These are phyloP conservation scores for Hymenochirus boettgeri DNA, from an alignment of 2,113 vertebrate species.

Conservation along the genomic window DNA sequence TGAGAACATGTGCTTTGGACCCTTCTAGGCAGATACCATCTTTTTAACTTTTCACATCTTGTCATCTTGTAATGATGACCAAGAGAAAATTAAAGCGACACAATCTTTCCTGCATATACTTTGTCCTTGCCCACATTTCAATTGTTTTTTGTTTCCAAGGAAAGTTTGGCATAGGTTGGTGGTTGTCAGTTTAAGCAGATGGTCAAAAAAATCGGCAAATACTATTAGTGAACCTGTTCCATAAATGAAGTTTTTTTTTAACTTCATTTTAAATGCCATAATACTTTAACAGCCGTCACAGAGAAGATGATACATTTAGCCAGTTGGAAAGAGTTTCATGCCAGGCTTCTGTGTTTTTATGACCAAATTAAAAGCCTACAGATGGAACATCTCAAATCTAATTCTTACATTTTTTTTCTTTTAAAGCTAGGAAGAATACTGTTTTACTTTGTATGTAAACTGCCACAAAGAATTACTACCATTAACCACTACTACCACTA, in stretches of 20 bases:
- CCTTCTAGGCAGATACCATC: slow-evolving; percentile 29
- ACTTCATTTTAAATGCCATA: slow-evolving; percentile 69
- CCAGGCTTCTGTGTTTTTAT: slow-evolving; percentile 74
- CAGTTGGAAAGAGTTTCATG: slow-evolving; percentile 68
- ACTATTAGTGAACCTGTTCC: slow-evolving; percentile 62
- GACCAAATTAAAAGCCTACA: slow-evolving; percentile 76
- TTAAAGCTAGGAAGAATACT: slow-evolving; percentile 59
- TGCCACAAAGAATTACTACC: slow-evolving; percentile 44
- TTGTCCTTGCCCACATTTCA: slow-evolving; percentile 48
- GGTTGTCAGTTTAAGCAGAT: slow-evolving; percentile 77
- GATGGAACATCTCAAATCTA: slow-evolving; percentile 76
- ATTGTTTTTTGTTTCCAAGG: slow-evolving; percentile 71
- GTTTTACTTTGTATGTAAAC: slow-evolving; percentile 64
- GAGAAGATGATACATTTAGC: slow-evolving; percentile 70
- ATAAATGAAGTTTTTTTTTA: slow-evolving; percentile 56
- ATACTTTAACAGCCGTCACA: slow-evolving; percentile 70
- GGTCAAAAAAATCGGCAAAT: slow-evolving; percentile 77
- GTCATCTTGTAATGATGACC: slow-evolving; percentile 1
- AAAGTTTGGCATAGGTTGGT: slow-evolving; percentile 69
- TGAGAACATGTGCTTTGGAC: slow-evolving; percentile 23
- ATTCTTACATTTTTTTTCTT: slow-evolving; percentile 74
- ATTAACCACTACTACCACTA: no score
- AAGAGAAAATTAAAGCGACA: slow-evolving; percentile 8
- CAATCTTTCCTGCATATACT: slow-evolving; percentile 24
- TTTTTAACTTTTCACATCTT: slow-evolving; percentile 37